Base-by-base conservation (phyloP, 1,140 invertebrate species). In the Trichonephila clavipes region DNA sequence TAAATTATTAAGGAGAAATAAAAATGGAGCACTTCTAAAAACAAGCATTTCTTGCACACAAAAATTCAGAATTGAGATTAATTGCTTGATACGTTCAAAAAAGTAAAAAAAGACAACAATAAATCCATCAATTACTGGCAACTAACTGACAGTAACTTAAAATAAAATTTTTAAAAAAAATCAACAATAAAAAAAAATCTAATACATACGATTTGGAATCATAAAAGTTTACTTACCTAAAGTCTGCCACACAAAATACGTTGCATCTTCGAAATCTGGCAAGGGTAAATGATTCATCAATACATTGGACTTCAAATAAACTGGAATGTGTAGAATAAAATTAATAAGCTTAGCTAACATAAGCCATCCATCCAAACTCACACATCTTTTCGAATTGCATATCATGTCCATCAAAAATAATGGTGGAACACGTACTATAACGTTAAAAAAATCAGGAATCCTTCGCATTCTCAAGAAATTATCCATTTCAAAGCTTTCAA, bases 391-490 rank as follows among this genome's bases (percentile, higher is more conserved):
- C n/a, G 88, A 89, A 96, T 97, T 97, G 44, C 98, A 96, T 94
- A 99, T 97, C 95, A 98, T 97, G 96, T 99, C 98, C 95, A 99
- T 97, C 92, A 98, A 96, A 96, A 98, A 98, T 91, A 99, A 96
- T 51, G 98, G 98, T 89, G 98, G 98, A 86, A 99, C 98, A 95
- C 98, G 96, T 95, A 98, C 96, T 94, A 98, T 96, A 90, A 98
- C 97, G 95, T 98, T 97, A 77, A 95, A 51, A 40, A 95, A 85
- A 19, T 34, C 34, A 34, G 94, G 72, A 1, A 95, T n/a, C 4
- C 82, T 83, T 28, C 44, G 44, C 24, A 12, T 51, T 21, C 8
- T 83, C 12, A 83, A 24, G 58, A 83, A n/a, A 83, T 19, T 83
- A 4, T 83, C 82, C 82, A 83, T 83, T 83, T 83, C 82, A 12